These are phyloP conservation scores for Phodopus roborovskii DNA, from an alignment of 2,113 vertebrate species.

Conservation along the genomic window DNA sequence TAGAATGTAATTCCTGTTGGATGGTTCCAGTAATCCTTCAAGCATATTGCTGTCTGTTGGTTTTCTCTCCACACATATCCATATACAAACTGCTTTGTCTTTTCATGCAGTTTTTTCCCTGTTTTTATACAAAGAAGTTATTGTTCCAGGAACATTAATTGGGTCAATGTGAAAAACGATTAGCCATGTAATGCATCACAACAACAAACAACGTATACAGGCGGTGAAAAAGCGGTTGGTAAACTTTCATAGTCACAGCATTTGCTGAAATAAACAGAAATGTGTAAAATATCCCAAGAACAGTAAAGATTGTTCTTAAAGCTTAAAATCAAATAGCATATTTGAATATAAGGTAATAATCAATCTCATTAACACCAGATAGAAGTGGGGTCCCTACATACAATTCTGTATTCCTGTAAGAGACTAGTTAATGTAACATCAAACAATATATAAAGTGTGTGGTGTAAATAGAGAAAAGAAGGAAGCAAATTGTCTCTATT, in stretches of 20 bases:
- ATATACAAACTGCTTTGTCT: not conserved
- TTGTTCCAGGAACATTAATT: conserved; percentile 28
- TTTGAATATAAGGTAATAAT: conserved; percentile 4
- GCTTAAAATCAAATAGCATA: not conserved
- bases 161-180: conserved; percentile 59
- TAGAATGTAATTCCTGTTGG: not conserved
- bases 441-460: conserved; percentile 28
- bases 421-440: conserved; percentile 15
- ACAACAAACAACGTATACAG: not conserved
- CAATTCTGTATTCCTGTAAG: not conserved
- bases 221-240: conserved; percentile 35
- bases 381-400: not conserved
- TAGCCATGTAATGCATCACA: conserved; percentile 7
- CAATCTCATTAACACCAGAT: conserved; percentile 48
- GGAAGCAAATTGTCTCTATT: conserved; percentile 29
- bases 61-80: not conserved
- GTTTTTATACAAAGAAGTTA: conserved; percentile 38
- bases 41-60: not conserved
- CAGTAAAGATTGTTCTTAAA: conserved; percentile 19
- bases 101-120: not conserved
- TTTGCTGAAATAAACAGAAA: conserved; percentile 67
- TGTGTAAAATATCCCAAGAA: not conserved
- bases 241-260: conserved; percentile 16
- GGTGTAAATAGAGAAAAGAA: not conserved
- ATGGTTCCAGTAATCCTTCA: not conserved